Base-by-base conservation (phyloP, 2,113 vertebrate genomes). In the Echinops telfairi region DNA sequence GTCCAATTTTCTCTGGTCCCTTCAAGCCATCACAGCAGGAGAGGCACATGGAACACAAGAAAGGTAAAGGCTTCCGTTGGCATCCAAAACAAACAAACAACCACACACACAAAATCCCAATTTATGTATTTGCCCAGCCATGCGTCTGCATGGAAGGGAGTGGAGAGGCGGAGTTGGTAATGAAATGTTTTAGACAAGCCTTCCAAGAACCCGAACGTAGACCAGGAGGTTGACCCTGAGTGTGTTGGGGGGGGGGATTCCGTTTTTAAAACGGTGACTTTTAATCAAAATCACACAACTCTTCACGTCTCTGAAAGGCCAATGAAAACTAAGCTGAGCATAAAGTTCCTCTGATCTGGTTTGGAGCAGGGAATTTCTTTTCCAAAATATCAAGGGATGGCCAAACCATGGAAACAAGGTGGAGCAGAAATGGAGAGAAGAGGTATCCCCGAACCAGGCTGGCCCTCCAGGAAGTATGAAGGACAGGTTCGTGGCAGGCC, bases 261-360 rank as follows among this genome's bases (percentile, higher is more conserved):
- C n/a, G 23, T 53, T 83, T 91, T 83, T 91, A 47, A 87, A 94
- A 83, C 47, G 43, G 31, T 8, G 36, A 70, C 43, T 60, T n/a
- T 87, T 47, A 83, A 88, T 9, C 47, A 71, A 83, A 90, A 88
- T 70, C 3, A n/a, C 20, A 22, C 31, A 77, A 57, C 22, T 83
- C 19, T 83, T 38, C 60, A 47, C n/a, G 16, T 27, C 27, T 77
- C 40, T 20, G 36, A 68, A 19, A 53, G 70, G 19, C 31, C n/a
- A 68, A 19, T 83, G 58, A 91, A 40, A 20, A 62, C 60, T 29
- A 68, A 87, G 47, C 31, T 82, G 84, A 87, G 43, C 2, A 58
- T 79, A 16, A 83, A 29, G 22, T 88, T 79, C 60, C 36, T 58
- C 36, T 16, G 47, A 58, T 17, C 43, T 60, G n/a, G 27, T 81